A percentile compares a stretch with the other conserved stretches of the same genome.
These are phyloP conservation scores for Pelobates fuscus DNA, from an alignment of 2,113 vertebrate species.

Conservation along the genomic window DNA sequence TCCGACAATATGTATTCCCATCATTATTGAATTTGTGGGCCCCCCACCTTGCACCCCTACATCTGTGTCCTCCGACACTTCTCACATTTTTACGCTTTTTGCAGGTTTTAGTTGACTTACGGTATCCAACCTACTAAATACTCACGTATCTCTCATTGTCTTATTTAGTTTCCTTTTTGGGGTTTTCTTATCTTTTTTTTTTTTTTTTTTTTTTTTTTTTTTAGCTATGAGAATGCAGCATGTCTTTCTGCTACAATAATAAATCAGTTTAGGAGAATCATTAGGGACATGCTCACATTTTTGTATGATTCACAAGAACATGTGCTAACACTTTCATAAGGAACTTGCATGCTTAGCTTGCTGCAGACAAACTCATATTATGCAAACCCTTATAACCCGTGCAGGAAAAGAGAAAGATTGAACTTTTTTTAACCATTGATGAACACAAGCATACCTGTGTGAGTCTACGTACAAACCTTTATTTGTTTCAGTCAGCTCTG, in stretches of 20 bases:
- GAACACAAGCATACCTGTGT: not conserved
- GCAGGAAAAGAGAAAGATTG: not conserved
- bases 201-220: no score
- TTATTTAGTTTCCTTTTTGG: no score
- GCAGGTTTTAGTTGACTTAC: slow-evolving; percentile 24
- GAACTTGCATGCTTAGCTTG: slow-evolving; percentile 27
- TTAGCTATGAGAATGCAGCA: slow-evolving; percentile 18
- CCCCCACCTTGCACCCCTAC: slow-evolving; percentile 8
- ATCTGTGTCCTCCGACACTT: slow-evolving; percentile 16
- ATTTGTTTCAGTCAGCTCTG: no score
- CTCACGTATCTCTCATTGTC: slow-evolving; percentile 25
- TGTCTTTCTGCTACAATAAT: slow-evolving; percentile 38
- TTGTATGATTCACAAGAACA: slow-evolving; percentile 39
- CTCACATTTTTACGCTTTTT: slow-evolving; percentile 6
- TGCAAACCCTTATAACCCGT: not conserved
- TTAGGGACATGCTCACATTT: slow-evolving; percentile 35
- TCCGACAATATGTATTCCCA: slow-evolving; percentile 3
- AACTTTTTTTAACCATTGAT: not conserved
- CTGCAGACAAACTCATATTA: slow-evolving; percentile 12
- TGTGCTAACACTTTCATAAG: slow-evolving; percentile 36
- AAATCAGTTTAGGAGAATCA: slow-evolving; percentile 37
- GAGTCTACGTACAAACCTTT: no score
- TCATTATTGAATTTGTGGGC: slow-evolving; percentile 10
- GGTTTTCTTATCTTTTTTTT: no score
- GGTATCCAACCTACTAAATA: slow-evolving; percentile 33